Percentiles rank a stretch among this genome's conserved stretches.
Conservation (phyloP, 2,113 vertebrate species). For the Channa maculata region DNA sequence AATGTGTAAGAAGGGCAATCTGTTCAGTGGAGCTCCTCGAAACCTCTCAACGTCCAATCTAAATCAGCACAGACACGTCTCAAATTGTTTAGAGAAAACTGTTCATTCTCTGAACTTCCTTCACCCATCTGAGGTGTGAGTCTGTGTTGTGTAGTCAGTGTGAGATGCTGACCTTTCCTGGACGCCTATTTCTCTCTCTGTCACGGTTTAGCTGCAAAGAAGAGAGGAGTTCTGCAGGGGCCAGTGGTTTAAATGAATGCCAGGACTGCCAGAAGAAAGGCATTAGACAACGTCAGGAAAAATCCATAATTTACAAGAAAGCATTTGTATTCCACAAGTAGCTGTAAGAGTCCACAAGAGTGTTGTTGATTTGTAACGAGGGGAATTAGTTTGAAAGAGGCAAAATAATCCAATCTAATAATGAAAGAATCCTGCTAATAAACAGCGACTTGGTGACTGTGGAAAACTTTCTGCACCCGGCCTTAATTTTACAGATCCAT, state of each 20-base stretch:
- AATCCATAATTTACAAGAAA: constrained; percentile 15
- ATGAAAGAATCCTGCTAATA: background rate
- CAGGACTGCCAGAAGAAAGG: constrained; percentile 19
- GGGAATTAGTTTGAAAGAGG: too few species aligned
- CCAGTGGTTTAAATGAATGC: constrained; percentile 21
- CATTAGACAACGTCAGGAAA: constrained; percentile 6
- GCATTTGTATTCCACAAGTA: constrained; percentile 26
- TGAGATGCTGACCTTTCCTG: constrained; percentile 42
- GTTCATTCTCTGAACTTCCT: constrained; percentile 21
- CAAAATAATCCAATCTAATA: too few species aligned
- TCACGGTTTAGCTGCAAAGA: constrained; percentile 21
- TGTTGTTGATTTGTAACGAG: too few species aligned
- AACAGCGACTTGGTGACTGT: constrained; percentile 11
- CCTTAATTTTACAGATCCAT: constrained; percentile 7
- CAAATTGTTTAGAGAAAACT: constrained; percentile 6
- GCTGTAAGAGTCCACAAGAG: background rate
- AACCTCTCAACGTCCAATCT: constrained; percentile 29
- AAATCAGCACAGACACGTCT: background rate
- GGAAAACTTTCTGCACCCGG: background rate
- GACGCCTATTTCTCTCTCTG: constrained; percentile 16
- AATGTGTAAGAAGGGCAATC: constrained; percentile 45
- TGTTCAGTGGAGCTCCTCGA: constrained; percentile 28
- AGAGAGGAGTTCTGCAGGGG: constrained; percentile 9
- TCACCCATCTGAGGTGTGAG: constrained; percentile 21
- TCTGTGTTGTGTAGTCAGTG: constrained; percentile 16